Evolutionary conservation across 2,888 invertebrate species (phyloP), one percentile per base, ranked within the genome.

Genomic region (Bembecia ichneumoniformis): DNA sequence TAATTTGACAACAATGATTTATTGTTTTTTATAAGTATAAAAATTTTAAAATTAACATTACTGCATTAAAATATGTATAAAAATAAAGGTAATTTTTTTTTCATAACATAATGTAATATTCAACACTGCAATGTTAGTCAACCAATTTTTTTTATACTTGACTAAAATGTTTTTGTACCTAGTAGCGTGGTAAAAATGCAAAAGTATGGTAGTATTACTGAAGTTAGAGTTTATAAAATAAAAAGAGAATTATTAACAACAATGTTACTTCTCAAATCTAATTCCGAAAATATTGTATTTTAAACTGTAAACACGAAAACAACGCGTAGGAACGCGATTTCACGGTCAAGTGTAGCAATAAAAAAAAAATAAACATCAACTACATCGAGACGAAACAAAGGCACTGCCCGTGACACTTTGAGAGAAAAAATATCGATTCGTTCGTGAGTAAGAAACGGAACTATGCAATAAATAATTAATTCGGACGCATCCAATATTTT

Each of bases 301-400:
- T 15, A 44, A 16, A 15, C 15, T 16, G 16, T 44, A 44, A 44
- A 44, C 44, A 49, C 50, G 46, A 49, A 53, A 49, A 51, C 49
- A 46, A 35, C 34, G 43, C 43, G 17, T 34, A 40, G 13, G 46
- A 15, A 47, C 49, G 15, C 11, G 63, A 68, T 79, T 83, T 87
- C 86, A 86, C 78, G 86, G 86, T 84, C 86, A 87, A 79, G 81
- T 74, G 68, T 78, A 75, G 64, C 71, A 72, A 65, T 69, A 79
- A 81, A 77, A 62, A 17, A 80, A 76, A 76, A 78, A 81, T 77
- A 79, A 79, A 74, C 71, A 74, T 57, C 58, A 55, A 55, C 51
- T 58, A 55, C 58, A 58, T 59, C 51, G 51, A 64, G 58, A 60
- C 62, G 71, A 77, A 76, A 87, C 86, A 86, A 87, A 87, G 86